These are phyloP conservation scores for Isaurus tuberculatus DNA, from an alignment of 92 coral and sea anemone species.

Conservation along the genomic window DNA sequence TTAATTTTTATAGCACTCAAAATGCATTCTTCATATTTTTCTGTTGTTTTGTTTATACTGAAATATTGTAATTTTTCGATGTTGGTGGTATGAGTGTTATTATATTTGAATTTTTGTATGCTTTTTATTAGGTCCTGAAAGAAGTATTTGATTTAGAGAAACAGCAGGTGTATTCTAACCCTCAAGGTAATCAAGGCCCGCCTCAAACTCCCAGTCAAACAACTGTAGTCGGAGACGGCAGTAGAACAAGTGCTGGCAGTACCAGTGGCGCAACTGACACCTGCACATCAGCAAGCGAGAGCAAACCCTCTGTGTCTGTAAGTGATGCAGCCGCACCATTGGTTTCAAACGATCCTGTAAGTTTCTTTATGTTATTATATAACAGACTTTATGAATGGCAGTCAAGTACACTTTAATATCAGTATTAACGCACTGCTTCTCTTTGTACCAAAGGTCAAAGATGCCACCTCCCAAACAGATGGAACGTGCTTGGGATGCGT, in stretches of 20 bases:
- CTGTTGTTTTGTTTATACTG: background rate
- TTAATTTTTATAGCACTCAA: background rate
- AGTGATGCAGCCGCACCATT: slow-evolving; percentile 14
- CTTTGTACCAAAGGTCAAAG: slow-evolving; percentile 23
- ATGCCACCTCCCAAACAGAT: slow-evolving; percentile 30
- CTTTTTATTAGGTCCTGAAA: background rate
- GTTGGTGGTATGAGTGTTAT: background rate
- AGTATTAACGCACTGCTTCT: background rate
- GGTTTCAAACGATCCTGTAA: slow-evolving; percentile 33
- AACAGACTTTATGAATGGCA: slow-evolving; percentile 10
- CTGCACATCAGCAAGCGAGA: background rate
- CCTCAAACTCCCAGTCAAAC: slow-evolving; percentile 23
- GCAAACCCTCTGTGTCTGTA: background rate
- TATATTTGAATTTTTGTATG: background rate
- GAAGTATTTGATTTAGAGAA: slow-evolving; percentile 14
- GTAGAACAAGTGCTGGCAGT: slow-evolving; percentile 2
- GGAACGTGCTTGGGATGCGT: slow-evolving; percentile 24
- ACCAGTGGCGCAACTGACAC: background rate
- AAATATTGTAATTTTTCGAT: background rate
- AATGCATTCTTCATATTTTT: background rate
- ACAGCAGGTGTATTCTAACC: slow-evolving; percentile 1
- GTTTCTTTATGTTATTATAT: slow-evolving; percentile 4
- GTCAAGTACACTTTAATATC: background rate
- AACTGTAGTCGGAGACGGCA: background rate
- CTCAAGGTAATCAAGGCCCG: slow-evolving; percentile 20